A percentile compares a stretch with the other conserved stretches of the same genome.
Evolutionary conservation across 2,888 invertebrate species (phyloP).

Genomic region (Empis stercorea): DNA sequence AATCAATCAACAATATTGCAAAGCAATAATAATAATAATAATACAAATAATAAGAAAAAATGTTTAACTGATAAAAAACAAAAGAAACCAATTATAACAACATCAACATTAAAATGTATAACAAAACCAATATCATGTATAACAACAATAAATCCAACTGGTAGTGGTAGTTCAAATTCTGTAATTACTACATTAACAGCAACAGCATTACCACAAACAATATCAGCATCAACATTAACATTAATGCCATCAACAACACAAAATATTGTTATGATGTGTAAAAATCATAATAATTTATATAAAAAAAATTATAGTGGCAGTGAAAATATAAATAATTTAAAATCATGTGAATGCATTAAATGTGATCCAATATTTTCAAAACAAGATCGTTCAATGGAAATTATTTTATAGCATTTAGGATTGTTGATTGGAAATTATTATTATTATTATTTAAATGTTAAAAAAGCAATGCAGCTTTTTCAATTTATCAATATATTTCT

Average conservation of each 20-base stretch:
- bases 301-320: not conserved
- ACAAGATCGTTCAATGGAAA: constrained; percentile 29
- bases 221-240: constrained; percentile 3
- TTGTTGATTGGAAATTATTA: not conserved
- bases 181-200: constrained; percentile 6
- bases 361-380: constrained; percentile 28
- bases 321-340: not conserved
- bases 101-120: not conserved
- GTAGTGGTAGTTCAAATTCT: constrained; percentile 7
- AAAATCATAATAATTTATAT: not conserved
- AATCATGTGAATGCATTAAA: constrained; percentile 12
- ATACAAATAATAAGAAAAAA: no score
- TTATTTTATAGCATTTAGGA: constrained; percentile 30
- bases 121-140: no score
- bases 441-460: no score
- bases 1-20: no score
- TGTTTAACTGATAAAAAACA: no score
- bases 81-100: not conserved
- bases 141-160: not conserved
- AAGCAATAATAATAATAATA: no score
- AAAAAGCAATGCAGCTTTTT: no score
- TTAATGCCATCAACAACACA: constrained; percentile 5
- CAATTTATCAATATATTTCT: no score
- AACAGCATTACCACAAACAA: constrained; percentile 2
- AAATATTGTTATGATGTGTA: not conserved